phyloP scores from a whole-genome alignment of 2,888 invertebrate species.

The Amblyjoppa fuscipennis region DNA sequence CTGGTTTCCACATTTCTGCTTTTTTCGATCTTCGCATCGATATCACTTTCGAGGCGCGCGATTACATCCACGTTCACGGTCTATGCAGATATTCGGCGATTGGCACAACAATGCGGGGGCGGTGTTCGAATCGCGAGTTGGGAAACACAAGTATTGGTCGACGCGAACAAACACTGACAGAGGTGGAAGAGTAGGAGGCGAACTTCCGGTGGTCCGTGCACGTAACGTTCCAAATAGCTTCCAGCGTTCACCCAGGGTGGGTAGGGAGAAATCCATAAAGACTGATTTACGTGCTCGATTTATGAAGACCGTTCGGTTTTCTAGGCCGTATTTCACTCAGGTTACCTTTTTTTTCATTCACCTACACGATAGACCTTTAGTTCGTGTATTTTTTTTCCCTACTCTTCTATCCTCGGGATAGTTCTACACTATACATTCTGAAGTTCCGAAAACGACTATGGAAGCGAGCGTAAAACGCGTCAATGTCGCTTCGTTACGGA shows the following conservation, averaged over 20 bases:
- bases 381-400: slow-evolving; percentile 38
- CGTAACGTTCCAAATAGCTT: slow-evolving; percentile 67
- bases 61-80: background rate
- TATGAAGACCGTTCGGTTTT: slow-evolving; percentile 83
- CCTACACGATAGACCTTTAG: slow-evolving; percentile 59
- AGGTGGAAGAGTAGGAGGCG: slow-evolving; percentile 48
- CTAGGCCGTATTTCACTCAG: slow-evolving; percentile 79
- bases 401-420: slow-evolving; percentile 18
- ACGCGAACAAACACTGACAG: slow-evolving; percentile 46
- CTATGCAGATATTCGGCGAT: background rate
- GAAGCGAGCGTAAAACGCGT: slow-evolving; percentile 49
- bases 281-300: slow-evolving; percentile 83
- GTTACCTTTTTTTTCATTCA: slow-evolving; percentile 61
- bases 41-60: background rate
- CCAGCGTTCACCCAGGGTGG: slow-evolving; percentile 61
- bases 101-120: background rate
- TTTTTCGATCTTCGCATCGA: background rate
- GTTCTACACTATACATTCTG: slow-evolving; percentile 22
- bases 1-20: background rate
- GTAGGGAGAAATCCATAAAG: slow-evolving; percentile 80
- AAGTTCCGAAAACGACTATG: slow-evolving; percentile 36
- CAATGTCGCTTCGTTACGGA: slow-evolving; percentile 57
- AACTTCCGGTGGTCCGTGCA: slow-evolving; percentile 56
- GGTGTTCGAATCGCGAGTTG: slow-evolving; percentile 12
- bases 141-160: slow-evolving; percentile 27